Evolutionary conservation across 2,888 invertebrate genomes (phyloP).

Genomic region (Polydrusus cervinus): DNA sequence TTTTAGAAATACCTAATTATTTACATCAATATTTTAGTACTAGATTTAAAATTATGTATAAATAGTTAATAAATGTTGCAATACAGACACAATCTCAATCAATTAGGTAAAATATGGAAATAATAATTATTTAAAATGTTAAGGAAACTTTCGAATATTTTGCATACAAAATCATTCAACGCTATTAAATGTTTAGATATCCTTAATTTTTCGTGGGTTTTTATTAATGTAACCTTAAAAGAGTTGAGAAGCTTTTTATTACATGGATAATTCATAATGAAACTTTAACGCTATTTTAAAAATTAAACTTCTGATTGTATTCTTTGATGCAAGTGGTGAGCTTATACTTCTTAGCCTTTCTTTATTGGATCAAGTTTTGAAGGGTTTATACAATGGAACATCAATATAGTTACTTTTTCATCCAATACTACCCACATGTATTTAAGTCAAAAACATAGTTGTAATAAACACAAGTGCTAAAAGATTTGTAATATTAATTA

Average conservation of each 20-base stretch:
- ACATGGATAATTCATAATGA: neutral
- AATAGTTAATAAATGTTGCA: neutral
- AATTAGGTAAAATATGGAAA: constrained; percentile 8
- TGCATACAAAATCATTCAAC: neutral
- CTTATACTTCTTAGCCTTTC: neutral
- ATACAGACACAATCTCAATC: neutral
- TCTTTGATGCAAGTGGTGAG: neutral
- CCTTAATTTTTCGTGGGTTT: neutral
- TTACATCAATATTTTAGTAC: too few relatives aligned
- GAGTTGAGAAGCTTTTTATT: neutral
- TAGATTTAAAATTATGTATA: neutral
- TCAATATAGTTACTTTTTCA: too few relatives aligned
- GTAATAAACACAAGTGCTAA: too few relatives aligned
- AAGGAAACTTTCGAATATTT: constrained; percentile 8
- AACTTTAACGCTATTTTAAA: neutral
- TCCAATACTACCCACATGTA: too few relatives aligned
- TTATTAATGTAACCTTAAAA: constrained; percentile 11
- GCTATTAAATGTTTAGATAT: constrained; percentile 8
- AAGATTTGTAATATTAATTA: too few relatives aligned
- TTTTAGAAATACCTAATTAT: too few relatives aligned
- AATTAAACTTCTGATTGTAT: neutral
- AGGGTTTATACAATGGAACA: too few relatives aligned
- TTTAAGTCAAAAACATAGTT: too few relatives aligned
- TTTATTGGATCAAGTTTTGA: too few relatives aligned
- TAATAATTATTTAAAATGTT: neutral